Conservation (phyloP, 92 coral and sea anemone genomes). For the Hydrozoanthus gracilis region DNA sequence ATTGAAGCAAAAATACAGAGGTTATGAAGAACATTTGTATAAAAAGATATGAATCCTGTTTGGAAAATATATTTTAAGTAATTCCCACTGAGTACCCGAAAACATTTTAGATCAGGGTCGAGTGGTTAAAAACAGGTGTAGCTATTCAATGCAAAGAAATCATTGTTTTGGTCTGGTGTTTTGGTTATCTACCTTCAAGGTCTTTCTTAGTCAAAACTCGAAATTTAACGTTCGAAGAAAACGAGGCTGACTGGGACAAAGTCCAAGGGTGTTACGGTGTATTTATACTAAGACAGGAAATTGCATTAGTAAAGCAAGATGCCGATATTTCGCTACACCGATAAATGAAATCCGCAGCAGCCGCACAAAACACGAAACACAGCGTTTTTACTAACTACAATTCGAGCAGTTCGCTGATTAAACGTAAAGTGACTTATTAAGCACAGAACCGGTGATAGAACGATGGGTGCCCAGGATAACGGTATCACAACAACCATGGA, state of each 20-base stretch:
- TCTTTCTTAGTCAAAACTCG: not conserved
- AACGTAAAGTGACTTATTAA: no score
- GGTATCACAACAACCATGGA: no score
- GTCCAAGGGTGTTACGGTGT: not conserved
- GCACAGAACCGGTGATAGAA: no score
- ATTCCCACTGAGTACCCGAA: no score
- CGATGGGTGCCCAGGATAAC: no score
- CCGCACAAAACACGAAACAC: no score
- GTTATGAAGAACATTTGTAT: no score
- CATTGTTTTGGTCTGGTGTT: not conserved
- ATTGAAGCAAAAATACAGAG: no score
- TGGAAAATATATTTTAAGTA: not conserved
- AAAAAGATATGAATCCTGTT: not conserved
- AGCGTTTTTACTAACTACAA: no score
- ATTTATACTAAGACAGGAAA: not conserved
- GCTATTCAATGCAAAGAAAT: not conserved
- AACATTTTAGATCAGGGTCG: no score
- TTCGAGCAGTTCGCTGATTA: no score
- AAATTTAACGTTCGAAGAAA: not conserved
- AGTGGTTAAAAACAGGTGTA: no score
- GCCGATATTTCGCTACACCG: not conserved
- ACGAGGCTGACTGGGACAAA: not conserved
- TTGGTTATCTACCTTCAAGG: not conserved
- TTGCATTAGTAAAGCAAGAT: slow-evolving; percentile 18
- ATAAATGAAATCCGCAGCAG: not conserved